These are phyloP conservation scores for Sisyra terminalis DNA, from an alignment of 2,888 invertebrate species.

Conservation along the genomic window DNA sequence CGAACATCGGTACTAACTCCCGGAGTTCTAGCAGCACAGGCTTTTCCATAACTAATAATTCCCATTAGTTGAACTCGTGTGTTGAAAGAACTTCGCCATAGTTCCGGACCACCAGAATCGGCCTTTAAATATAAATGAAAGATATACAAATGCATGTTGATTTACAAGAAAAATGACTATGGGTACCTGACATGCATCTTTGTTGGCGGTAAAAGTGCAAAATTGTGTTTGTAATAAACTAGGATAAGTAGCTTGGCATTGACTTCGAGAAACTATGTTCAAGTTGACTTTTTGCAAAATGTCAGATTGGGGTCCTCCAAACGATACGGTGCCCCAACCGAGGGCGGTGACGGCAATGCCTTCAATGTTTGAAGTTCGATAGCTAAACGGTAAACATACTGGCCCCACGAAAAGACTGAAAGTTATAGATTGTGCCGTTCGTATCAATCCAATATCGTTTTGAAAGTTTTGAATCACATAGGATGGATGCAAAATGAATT, in stretches of 20 bases:
- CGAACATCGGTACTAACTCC: constrained; percentile 39
- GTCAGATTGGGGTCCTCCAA: constrained; percentile 32
- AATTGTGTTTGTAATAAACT: constrained; percentile 21
- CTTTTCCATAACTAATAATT: constrained; percentile 35
- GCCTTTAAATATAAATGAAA: constrained; percentile 15
- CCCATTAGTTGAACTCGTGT: constrained; percentile 28
- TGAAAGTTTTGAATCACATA: constrained; percentile 15
- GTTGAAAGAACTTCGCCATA: constrained; percentile 29
- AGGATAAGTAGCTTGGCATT: constrained; percentile 23
- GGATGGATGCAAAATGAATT: constrained; percentile 27
- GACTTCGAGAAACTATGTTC: constrained; percentile 27
- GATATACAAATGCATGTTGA: not conserved
- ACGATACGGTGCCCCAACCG: constrained; percentile 40
- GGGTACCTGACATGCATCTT: constrained; percentile 42
- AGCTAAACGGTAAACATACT: constrained; percentile 45
- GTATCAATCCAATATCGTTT: constrained; percentile 39
- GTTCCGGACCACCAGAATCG: constrained; percentile 40
- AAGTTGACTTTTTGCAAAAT: constrained; percentile 34
- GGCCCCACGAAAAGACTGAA: constrained; percentile 39
- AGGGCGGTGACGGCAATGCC: constrained; percentile 26
- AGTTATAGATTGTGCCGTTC: constrained; percentile 22
- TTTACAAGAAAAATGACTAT: not conserved
- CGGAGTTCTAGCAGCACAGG: constrained; percentile 33
- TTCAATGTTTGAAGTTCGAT: constrained; percentile 20
- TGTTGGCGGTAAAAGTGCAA: constrained; percentile 33